Evolutionary conservation across 2,888 invertebrate genomes (phyloP).

Genomic region (Ochropleura plecta): DNA sequence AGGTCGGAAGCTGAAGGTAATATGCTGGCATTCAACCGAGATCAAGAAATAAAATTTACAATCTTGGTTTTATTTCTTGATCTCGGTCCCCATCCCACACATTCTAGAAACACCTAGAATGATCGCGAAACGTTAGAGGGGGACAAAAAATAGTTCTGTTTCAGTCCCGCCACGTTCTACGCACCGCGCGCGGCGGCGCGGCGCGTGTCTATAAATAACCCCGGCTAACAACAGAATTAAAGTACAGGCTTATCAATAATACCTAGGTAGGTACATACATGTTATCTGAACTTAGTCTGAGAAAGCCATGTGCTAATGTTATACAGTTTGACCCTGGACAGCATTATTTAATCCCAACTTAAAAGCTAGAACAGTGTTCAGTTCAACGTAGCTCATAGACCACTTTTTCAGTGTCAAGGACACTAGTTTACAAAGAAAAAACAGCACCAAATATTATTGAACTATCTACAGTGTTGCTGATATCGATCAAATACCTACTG

Average conservation of each 20-base stretch:
- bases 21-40: background rate
- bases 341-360: background rate
- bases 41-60: background rate
- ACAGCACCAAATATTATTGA: background rate
- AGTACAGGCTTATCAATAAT: conserved; percentile 18
- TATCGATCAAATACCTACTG: background rate
- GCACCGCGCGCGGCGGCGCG: background rate
- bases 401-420: background rate
- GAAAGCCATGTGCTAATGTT: background rate
- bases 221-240: conserved; percentile 13
- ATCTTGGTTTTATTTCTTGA: too few species aligned
- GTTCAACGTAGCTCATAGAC: background rate
- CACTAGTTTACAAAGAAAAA: background rate
- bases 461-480: background rate
- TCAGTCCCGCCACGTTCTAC: conserved; percentile 25
- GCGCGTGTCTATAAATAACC: conserved; percentile 23
- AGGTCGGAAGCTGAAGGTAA: background rate
- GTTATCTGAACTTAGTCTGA: background rate
- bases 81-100: too few species aligned
- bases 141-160: conserved; percentile 15
- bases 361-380: background rate
- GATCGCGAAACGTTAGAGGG: background rate
- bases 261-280: background rate
- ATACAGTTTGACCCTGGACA: conserved; percentile 1
- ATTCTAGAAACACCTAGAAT: conserved; percentile 21